Percentiles rank a stretch among this genome's conserved stretches.
phyloP scores from a whole-genome alignment of 2,797 vertebrate species.

The Enteromius treurensis region DNA sequence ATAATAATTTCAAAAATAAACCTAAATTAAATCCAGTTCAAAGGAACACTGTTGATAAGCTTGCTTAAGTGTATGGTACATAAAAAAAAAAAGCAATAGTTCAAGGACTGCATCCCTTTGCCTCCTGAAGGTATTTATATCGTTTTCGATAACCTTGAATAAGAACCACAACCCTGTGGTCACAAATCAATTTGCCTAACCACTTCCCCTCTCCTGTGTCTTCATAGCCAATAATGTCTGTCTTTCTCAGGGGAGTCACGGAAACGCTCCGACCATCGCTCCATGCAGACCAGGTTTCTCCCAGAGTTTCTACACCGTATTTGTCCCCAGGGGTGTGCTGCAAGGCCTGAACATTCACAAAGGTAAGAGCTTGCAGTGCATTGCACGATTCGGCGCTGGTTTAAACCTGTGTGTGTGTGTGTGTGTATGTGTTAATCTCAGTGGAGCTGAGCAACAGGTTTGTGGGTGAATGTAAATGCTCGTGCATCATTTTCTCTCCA shows the following conservation, averaged over 20 bases:
- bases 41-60: background rate
- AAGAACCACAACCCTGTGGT: slow-evolving; percentile 51
- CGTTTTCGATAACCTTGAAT: slow-evolving; percentile 48
- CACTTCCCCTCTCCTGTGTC: slow-evolving; percentile 47
- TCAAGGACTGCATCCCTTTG: slow-evolving; percentile 18
- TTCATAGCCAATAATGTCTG: slow-evolving; percentile 65
- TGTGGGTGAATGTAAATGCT: slow-evolving; percentile 40
- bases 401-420: slow-evolving; percentile 42
- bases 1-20: background rate
- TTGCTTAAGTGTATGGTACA: background rate
- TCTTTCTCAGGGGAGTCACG: slow-evolving; percentile 77
- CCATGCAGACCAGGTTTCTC: slow-evolving; percentile 93
- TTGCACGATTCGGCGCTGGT: slow-evolving; percentile 63
- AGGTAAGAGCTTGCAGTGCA: slow-evolving; percentile 82
- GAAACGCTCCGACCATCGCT: slow-evolving; percentile 81
- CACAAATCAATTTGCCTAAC: slow-evolving; percentile 65
- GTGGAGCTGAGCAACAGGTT: slow-evolving; percentile 54
- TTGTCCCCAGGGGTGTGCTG: slow-evolving; percentile 87
- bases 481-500: slow-evolving; percentile 2
- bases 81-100: background rate
- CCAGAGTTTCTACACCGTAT: slow-evolving; percentile 89
- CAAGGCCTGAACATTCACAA: slow-evolving; percentile 92
- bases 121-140: slow-evolving; percentile 34
- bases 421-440: slow-evolving; percentile 50
- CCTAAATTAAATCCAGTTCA: background rate